phyloP scores from a whole-genome alignment of 2,113 vertebrate genomes.

The Heterochromis multidens region DNA sequence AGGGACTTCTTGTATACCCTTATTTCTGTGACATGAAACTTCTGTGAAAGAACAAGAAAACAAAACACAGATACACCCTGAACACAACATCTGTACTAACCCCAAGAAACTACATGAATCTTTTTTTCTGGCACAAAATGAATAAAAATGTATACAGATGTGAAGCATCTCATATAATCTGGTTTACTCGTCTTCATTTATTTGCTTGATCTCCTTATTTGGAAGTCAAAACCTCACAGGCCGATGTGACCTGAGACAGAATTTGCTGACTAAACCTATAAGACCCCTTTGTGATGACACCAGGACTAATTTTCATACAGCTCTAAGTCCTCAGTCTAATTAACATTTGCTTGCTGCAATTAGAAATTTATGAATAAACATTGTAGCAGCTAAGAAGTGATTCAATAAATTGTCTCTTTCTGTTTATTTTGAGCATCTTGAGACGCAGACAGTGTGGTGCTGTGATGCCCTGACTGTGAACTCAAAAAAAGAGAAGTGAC shows the following conservation, averaged over 20 bases:
- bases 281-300: neutral
- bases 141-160: constrained; percentile 6
- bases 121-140: neutral
- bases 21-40: neutral
- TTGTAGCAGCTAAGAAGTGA: neutral
- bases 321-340: constrained; percentile 12
- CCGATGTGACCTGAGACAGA: neutral
- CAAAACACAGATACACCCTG: neutral
- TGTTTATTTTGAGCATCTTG: constrained; percentile 1
- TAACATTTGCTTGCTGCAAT: constrained; percentile 1
- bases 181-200: constrained; percentile 6
- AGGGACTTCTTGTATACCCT: neutral
- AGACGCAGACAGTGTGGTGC: neutral
- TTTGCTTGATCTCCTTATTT: constrained; percentile 7
- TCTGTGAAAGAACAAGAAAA: neutral
- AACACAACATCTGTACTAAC: neutral
- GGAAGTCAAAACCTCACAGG: neutral
- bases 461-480: neutral
- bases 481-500: neutral
- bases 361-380: constrained; percentile 10
- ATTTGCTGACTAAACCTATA: constrained; percentile 4
- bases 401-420: neutral
- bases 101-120: neutral
- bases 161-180: constrained; percentile 5
- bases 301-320: constrained; percentile 1